phyloP scores from a whole-genome alignment of 2,113 vertebrate genomes.

The Protobothrops flavoviridis region DNA sequence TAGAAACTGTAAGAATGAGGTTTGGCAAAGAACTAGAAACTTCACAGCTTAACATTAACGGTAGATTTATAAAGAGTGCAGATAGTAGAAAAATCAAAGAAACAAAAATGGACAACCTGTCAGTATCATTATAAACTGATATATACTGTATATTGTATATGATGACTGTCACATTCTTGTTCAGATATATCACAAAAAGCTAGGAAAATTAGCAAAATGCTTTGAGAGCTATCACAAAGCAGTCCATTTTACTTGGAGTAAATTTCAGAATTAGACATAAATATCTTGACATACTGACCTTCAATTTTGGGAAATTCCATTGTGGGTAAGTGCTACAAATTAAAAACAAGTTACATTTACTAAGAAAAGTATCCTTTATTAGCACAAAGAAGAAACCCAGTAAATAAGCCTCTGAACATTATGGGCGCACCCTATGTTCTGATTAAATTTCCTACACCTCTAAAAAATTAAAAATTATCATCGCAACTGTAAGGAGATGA shows the following conservation, averaged over 20 bases:
- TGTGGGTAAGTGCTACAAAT: constrained; percentile 73
- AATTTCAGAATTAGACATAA: constrained; percentile 3
- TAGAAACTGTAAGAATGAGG: background rate
- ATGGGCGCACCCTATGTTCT: background rate
- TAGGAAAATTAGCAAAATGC: background rate
- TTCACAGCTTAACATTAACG: background rate
- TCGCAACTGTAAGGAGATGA: background rate
- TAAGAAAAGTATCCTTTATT: constrained; percentile 15
- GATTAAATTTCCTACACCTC: accelerated
- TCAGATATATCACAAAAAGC: background rate
- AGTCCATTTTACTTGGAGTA: constrained; percentile 16
- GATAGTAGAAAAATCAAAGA: background rate
- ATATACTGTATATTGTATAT: background rate
- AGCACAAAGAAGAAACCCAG: constrained; percentile 16
- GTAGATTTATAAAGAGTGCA: background rate
- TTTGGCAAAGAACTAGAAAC: background rate
- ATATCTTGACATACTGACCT: constrained; percentile 71
- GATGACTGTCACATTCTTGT: background rate
- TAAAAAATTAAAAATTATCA: background rate
- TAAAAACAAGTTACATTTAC: constrained; percentile 42
- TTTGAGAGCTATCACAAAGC: background rate
- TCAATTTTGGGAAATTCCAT: constrained; percentile 78
- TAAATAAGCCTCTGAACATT: background rate
- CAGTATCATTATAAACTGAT: background rate
- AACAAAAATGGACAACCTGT: background rate